Conservation (phyloP, 2,797 vertebrate genomes). For the Todus mexicanus region DNA sequence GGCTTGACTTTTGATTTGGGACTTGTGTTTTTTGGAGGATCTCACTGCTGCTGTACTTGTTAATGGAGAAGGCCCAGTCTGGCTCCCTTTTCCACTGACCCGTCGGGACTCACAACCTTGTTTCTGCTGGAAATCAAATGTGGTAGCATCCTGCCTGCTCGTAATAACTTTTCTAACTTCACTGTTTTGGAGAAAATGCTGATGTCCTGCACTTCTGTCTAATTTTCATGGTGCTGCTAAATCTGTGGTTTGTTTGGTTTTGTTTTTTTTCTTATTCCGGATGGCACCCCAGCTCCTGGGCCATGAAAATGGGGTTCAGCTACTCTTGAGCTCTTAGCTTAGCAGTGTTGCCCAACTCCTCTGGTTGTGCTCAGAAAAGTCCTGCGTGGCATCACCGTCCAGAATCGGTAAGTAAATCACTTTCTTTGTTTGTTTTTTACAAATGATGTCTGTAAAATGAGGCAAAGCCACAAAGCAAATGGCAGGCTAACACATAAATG, state of each 20-base stretch:
- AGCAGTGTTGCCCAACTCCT: not conserved
- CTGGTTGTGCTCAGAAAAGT: not conserved
- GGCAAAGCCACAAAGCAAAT: not conserved
- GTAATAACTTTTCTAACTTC: not conserved
- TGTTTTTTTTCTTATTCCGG: not conserved
- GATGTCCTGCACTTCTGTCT: not conserved
- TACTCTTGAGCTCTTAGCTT: not conserved
- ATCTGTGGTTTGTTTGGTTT: too few relatives aligned
- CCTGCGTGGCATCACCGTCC: not conserved
- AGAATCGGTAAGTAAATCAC: constrained; percentile 34
- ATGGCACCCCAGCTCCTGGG: not conserved
- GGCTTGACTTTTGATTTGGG: constrained; percentile 11
- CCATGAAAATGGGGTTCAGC: not conserved
- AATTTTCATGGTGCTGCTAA: constrained; percentile 44
- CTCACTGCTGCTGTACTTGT: not conserved
- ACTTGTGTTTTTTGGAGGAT: not conserved
- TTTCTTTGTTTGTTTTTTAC: not conserved
- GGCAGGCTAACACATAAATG: too few relatives aligned
- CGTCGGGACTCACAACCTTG: not conserved
- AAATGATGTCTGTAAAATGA: not conserved
- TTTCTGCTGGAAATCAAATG: not conserved
- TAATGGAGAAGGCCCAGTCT: not conserved
- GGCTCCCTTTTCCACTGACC: not conserved
- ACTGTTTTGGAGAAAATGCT: not conserved
- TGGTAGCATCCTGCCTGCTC: not conserved